Percentiles rank a stretch among this genome's conserved stretches.
Conservation (phyloP, 1,140 invertebrate species). For the Drosophila lini region DNA sequence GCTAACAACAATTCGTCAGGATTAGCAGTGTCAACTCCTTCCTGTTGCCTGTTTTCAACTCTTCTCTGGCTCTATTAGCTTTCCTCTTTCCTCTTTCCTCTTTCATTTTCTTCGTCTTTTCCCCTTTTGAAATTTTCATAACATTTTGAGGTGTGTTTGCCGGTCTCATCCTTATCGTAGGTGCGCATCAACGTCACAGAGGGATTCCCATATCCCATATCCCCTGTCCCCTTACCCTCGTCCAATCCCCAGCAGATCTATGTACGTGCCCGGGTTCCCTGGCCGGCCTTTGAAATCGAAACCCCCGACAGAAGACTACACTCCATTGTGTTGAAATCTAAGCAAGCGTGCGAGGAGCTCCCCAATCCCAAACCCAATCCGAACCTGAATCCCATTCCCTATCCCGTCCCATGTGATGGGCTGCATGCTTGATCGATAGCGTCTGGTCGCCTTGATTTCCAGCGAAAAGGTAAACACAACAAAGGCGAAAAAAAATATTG, state of each 20-base stretch:
- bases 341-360: conserved; percentile 45
- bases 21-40: conserved; percentile 64
- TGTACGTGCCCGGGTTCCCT: conserved; percentile 54
- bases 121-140: conserved; percentile 44
- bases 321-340: conserved; percentile 79
- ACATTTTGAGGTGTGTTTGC: conserved; percentile 53
- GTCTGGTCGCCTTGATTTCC: conserved; percentile 57
- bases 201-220: conserved; percentile 27
- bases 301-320: conserved; percentile 43
- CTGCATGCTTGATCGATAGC: conserved; percentile 77
- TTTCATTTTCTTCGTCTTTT: conserved; percentile 1
- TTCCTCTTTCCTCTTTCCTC: conserved; percentile 23
- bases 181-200: conserved; percentile 76
- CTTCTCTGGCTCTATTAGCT: conserved; percentile 16
- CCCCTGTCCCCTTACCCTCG: conserved; percentile 5
- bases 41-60: neutral
- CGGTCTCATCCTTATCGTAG: conserved; percentile 72
- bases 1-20: conserved; percentile 59
- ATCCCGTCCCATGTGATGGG: conserved; percentile 34
- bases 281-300: conserved; percentile 72
- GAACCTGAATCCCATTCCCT: conserved; percentile 16
- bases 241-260: conserved; percentile 33
- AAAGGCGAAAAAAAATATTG: conserved; percentile 29
- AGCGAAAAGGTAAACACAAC: conserved; percentile 54
- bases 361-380: conserved; percentile 13